Evolutionary conservation across 1,140 invertebrate species (phyloP).

Genomic region (Kradibia gibbosae): DNA sequence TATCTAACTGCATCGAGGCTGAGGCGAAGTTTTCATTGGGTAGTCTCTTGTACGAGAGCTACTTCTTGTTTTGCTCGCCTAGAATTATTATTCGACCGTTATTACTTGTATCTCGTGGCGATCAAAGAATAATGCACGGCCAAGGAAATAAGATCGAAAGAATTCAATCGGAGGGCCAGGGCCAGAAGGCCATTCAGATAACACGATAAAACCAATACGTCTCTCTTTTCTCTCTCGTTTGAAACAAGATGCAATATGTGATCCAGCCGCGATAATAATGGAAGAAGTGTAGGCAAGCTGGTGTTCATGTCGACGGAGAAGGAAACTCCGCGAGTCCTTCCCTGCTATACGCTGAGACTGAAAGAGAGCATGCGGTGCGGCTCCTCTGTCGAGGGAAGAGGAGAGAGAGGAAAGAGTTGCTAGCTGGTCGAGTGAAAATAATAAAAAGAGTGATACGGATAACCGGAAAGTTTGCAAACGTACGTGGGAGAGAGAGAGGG

Average conservation of each 20-base stretch:
- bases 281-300: constrained; percentile 24
- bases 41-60: not conserved
- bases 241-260: constrained; percentile 38
- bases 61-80: not conserved
- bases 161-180: constrained; percentile 32
- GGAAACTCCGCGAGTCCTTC: not conserved
- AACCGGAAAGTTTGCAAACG: constrained; percentile 10
- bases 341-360: not conserved
- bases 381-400: constrained; percentile 10
- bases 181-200: constrained; percentile 34
- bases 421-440: not conserved
- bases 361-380: not conserved
- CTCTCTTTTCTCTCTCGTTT: constrained; percentile 44
- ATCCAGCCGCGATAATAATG: constrained; percentile 45
- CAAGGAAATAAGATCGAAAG: constrained; percentile 10
- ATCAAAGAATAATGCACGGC: not conserved
- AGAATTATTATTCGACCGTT: constrained; percentile 2
- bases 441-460: constrained; percentile 19
- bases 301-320: constrained; percentile 21
- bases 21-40: not conserved
- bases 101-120: not conserved
- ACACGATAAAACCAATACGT: constrained; percentile 44
- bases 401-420: not conserved
- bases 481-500: constrained; percentile 5
- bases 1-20: constrained; percentile 9